Conservation (phyloP, 92 coral and sea anemone genomes). For the Virgularia gustaviana region DNA sequence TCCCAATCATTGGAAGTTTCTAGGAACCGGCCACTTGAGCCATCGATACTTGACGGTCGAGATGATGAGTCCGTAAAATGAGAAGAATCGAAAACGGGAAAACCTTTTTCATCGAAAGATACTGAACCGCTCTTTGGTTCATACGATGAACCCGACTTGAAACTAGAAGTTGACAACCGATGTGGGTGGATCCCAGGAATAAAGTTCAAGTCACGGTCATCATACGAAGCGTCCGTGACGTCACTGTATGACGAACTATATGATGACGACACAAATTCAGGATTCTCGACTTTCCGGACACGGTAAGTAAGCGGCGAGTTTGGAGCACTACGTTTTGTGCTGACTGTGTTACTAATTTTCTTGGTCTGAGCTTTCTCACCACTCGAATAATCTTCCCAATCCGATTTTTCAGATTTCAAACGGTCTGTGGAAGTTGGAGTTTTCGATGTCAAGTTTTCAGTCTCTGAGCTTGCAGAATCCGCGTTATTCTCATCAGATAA, state of each 20-base stretch:
- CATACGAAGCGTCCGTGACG: slow-evolving; percentile 41
- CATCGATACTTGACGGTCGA: slow-evolving; percentile 25
- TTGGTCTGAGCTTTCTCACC: not conserved
- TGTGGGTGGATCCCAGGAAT: slow-evolving; percentile 90
- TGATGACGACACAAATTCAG: slow-evolving; percentile 16
- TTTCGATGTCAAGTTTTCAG: no score
- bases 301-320: slow-evolving; percentile 21
- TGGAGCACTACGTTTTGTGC: not conserved
- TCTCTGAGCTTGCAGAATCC: no score
- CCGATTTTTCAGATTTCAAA: slow-evolving; percentile 3
- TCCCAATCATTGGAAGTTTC: slow-evolving; percentile 77
- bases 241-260: slow-evolving; percentile 14
- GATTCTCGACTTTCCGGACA: slow-evolving; percentile 27
- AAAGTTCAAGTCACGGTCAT: slow-evolving; percentile 81
- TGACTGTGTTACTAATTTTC: no score
- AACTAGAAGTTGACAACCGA: slow-evolving; percentile 7
- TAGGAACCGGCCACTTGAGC: slow-evolving; percentile 60
- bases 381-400: not conserved
- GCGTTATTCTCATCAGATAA: no score
- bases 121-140: slow-evolving; percentile 17
- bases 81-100: slow-evolving; percentile 12
- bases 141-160: slow-evolving; percentile 5
- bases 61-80: slow-evolving; percentile 29
- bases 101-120: slow-evolving; percentile 25
- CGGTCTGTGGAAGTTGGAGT: no score